Evolutionary conservation across 2,888 invertebrate genomes (phyloP), one percentile per base, ranked within the genome.

Genomic region (Cerceris rybyensis): DNA sequence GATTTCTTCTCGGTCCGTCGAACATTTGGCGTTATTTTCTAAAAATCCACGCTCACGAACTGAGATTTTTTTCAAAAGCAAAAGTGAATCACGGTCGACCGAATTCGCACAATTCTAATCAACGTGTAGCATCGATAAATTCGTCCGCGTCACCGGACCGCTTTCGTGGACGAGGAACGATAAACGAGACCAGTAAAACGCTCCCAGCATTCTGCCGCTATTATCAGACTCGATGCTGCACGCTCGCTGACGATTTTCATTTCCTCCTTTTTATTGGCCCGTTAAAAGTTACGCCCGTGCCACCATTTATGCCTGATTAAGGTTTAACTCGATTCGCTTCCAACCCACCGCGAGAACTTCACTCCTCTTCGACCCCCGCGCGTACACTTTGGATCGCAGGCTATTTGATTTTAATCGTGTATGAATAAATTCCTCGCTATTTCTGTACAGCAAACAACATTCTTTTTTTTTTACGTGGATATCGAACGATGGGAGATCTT

Each of bases 271-370:
- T 89, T 89, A 90, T 89, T 87, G 85, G 84, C 82, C 85, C 86
- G 87, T 90, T 89, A 89, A 90, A 90, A 89, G 89, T 89, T 89
- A 90, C 87, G 88, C 80, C 81, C 82, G 78, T 79, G 85, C 81
- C 86, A 79, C 57, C 87, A 87, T 88, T 90, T 89, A 88, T 86
- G 87, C 86, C 88, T 88, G 89, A 90, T 90, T 90, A 89, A 89
- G 88, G 87, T 89, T 89, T 87, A 87, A 87, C 85, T 83, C 83
- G 77, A 83, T 83, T 77, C 76, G 65, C 46, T 46, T 60, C 52
- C 49, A 57, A 49, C 60, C 41, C 64, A 41, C 58, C 49, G 55
- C 70, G 41, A 50, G 54, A 68, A 59, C 74, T 54, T n/a, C 42
- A 52, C 16, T n/a, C 57, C 72, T 46, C 66, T 54, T 54, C 16